Base-by-base conservation (phyloP, 2,888 invertebrate genomes). In the Drosophila antonietae region DNA sequence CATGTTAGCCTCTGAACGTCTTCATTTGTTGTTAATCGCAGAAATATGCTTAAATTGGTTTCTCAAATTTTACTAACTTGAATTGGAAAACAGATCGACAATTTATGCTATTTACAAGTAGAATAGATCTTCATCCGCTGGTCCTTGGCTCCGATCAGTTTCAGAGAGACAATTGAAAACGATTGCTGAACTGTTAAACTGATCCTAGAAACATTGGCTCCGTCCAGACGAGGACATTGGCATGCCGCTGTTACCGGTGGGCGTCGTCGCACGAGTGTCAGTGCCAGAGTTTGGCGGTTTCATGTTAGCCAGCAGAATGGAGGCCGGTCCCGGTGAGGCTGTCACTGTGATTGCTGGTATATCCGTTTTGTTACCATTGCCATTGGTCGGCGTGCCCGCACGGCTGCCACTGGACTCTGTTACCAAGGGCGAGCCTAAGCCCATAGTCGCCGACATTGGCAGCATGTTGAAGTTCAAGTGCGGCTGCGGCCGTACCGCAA, bases 191-290 rank as follows among this genome's bases (percentile, higher is more conserved):
- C 33, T 23, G 43, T 46, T 46, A 41, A 58, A 51, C 65, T 63
- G 72, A 78, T 90, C 90, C 92, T 92, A 92, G 91, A 92, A 92
- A 86, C 92, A 92, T 79, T 92, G 91, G 71, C 91, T 91, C 55
- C 92, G 89, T 47, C 89, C 91, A 47, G 90, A 81, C 53, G 86
- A 78, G 58, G 89, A 89, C 83, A 89, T 86, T 72, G 84, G 88
- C 70, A 86, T 84, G 63, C 75, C 75, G 72, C 75, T 78, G 66
- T 68, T 70, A 28, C 71, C 60, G 57, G 69, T 74, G 43, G 88
- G 72, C 65, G 78, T 79, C 51, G 65, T 81, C 37, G 64, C 46
- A 12, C 60, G 47, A 9, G 58, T 41, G 37, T 62, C 81, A 14
- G 57, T 31, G 37, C 41, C 64, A 3, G 64, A 73, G 9, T 62